Base-by-base conservation (phyloP, 1,140 invertebrate species). In the Ooceraea biroi region DNA sequence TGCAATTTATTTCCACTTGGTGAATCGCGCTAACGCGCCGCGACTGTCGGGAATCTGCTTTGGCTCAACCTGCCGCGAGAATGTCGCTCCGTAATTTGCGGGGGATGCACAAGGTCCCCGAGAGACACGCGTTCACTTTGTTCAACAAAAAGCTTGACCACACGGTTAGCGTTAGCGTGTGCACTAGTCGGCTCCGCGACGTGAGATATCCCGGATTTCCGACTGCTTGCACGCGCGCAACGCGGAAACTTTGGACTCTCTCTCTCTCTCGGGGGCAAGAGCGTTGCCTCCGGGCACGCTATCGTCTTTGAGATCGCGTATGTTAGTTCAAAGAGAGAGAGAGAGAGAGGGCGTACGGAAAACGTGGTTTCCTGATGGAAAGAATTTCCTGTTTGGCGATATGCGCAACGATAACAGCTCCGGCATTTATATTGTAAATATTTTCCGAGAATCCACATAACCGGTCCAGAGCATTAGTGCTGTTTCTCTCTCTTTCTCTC, bases 311-410 rank as follows among this genome's bases (percentile, higher is more conserved):
- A 52, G 30, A 58, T 71, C 52, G 27, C 12, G 22, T 10, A 46
- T 22, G 8, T 48, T 52, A 17, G 46, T 65, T 57, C 60, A 71
- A 82, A 73, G 78, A 48, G 14, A 60, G 12, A 7, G 27, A 50
- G 44, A 3, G 10, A 78, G 55, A 78, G 76, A 57, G 69, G 57
- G 68, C 27, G 48, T 69, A 78, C 30, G 68, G 63, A 44, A 78
- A 69, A 78, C 41, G 48, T 78, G 69, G 30, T 78, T 78, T 78
- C 57, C 63, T 41, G 25, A 66, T 74, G 72, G 60, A 72, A 88
- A 87, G 58, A 68, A 88, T 88, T 82, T 68, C 11, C 63, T 66
- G 65, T 82, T 68, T 63, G 41, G 52, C 69, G 61, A 77, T 83
- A 83, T 65, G 17, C 25, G 10, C 41, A 57, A 44, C 83, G 71